Evolutionary conservation across 53 echinoderm and acorn worm species (phyloP).

Genomic region (Paracentrotus lividus): DNA sequence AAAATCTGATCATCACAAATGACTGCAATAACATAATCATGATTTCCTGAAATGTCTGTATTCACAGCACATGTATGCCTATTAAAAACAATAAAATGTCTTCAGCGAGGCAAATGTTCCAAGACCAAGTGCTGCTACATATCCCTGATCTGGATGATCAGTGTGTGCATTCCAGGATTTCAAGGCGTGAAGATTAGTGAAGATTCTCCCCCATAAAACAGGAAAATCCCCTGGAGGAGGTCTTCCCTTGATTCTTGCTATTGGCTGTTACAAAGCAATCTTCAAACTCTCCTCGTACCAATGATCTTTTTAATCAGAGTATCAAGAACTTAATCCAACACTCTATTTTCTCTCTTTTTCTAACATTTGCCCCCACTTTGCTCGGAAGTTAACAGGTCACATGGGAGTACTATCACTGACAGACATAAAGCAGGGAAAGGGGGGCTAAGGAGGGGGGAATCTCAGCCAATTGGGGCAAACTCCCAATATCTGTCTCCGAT

Average conservation of each 20-base stretch:
- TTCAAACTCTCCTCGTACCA: slow-evolving; percentile 3
- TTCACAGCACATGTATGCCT: not conserved
- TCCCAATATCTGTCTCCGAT: slow-evolving; percentile 49
- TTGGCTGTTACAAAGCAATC: not conserved
- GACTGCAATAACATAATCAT: not conserved
- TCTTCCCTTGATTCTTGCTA: not conserved
- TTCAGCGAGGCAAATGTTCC: not conserved
- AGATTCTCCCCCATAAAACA: slow-evolving; percentile 37
- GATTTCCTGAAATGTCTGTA: not conserved
- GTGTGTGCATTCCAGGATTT: not conserved
- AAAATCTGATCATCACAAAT: not conserved
- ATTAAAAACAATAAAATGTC: not conserved
- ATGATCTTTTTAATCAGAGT: slow-evolving; percentile 26
- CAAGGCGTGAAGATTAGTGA: slow-evolving; percentile 34
- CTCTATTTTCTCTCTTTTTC: slow-evolving; percentile 28
- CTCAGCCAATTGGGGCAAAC: slow-evolving; percentile 25
- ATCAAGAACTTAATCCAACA: slow-evolving; percentile 9
- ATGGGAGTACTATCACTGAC: slow-evolving; percentile 14
- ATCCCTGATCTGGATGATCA: not conserved
- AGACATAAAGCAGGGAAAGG: slow-evolving; percentile 48
- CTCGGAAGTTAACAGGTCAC: slow-evolving; percentile 19
- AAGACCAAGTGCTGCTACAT: slow-evolving; percentile 1
- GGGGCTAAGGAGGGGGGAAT: slow-evolving; percentile 44
- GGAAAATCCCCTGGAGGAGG: not conserved
- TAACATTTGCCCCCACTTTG: not conserved